Evolutionary conservation across 1,140 invertebrate genomes (phyloP).

Genomic region (Cydia amplana): DNA sequence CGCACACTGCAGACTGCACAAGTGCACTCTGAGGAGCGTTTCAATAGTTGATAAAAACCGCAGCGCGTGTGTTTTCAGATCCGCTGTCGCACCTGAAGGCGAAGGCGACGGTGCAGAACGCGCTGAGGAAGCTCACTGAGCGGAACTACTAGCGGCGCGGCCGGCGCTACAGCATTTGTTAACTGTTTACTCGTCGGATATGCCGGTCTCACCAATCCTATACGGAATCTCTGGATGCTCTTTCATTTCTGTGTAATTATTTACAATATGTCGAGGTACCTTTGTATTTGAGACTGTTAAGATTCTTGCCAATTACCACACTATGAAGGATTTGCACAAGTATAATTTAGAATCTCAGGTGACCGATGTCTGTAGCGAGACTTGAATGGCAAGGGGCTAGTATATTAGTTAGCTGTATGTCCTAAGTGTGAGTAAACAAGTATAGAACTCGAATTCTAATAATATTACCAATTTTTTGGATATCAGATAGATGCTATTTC

Average conservation of each 20-base stretch:
- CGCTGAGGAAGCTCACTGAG: conserved; percentile 76
- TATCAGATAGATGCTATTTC: background rate
- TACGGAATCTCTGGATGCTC: conserved; percentile 36
- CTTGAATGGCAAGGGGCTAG: conserved; percentile 48
- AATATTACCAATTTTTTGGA: background rate
- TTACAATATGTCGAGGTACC: background rate
- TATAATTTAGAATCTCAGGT: conserved; percentile 40
- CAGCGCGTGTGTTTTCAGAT: conserved; percentile 62
- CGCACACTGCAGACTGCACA: conserved; percentile 14
- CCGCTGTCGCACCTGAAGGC: conserved; percentile 74
- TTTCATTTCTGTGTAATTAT: conserved; percentile 37
- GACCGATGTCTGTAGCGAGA: conserved; percentile 42
- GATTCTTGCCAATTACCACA: conserved; percentile 49
- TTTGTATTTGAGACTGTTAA: conserved; percentile 42
- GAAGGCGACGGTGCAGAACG: conserved; percentile 77
- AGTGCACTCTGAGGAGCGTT: background rate
- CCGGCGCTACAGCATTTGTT: conserved; percentile 50
- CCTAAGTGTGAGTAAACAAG: conserved; percentile 5
- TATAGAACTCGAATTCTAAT: background rate
- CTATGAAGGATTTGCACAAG: conserved; percentile 33
- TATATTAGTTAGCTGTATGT: conserved; percentile 2
- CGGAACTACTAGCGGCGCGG: conserved; percentile 59
- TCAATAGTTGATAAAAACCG: conserved; percentile 10
- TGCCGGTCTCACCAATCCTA: background rate
- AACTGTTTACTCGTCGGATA: conserved; percentile 7